Percentiles rank a stretch among this genome's conserved stretches.
Conservation (phyloP, 2,888 invertebrate genomes). For the Eurytoma californica region DNA sequence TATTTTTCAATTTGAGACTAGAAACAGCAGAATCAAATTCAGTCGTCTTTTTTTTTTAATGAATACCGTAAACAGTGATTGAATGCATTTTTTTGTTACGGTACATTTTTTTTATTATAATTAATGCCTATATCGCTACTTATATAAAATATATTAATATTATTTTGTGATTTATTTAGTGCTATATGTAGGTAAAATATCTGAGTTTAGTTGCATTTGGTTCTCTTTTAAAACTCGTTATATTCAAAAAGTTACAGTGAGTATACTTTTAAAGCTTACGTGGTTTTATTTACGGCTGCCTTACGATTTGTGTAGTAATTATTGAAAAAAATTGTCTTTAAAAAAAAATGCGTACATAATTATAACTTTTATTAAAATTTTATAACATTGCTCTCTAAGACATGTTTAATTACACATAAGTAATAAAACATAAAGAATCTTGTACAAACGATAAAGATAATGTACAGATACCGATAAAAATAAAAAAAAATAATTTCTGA, state of each 20-base stretch:
- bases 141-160: slow-evolving; percentile 43
- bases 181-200: slow-evolving; percentile 27
- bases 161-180: slow-evolving; percentile 20
- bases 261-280: neutral
- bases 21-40: slow-evolving; percentile 44
- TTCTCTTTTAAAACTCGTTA: neutral
- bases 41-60: slow-evolving; percentile 36
- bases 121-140: slow-evolving; percentile 20
- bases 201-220: slow-evolving; percentile 4
- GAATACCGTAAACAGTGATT: slow-evolving; percentile 19
- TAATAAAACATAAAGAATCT: no score
- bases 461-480: no score
- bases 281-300: neutral
- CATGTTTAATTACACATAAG: neutral
- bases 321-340: neutral
- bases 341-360: neutral
- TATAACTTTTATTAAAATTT: no score
- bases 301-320: neutral
- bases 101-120: neutral
- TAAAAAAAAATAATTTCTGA: no score
- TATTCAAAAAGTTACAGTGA: neutral
- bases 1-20: slow-evolving; percentile 27
- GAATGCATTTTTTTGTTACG: slow-evolving; percentile 12
- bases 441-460: no score
- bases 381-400: no score